Evolutionary conservation across 2,797 vertebrate genomes (phyloP).

Genomic region (Menidia menidia): DNA sequence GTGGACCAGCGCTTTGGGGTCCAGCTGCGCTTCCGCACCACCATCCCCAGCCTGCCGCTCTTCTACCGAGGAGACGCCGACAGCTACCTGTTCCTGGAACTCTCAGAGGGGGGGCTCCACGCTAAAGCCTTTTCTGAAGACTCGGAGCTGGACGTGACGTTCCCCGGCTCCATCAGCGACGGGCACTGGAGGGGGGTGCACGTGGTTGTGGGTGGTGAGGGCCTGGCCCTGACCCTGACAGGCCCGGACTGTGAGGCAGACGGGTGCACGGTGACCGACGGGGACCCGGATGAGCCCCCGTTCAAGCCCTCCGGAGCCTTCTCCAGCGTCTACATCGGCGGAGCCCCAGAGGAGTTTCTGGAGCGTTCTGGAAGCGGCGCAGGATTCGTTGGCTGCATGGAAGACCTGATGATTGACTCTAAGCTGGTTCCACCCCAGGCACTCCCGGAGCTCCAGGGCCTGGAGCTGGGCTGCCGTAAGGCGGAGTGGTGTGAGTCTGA

Average conservation of each 20-base stretch:
- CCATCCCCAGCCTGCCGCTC: slow-evolving; percentile 85
- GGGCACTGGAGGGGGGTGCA: slow-evolving; percentile 86
- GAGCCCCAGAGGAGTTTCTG: slow-evolving; percentile 74
- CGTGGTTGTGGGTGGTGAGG: slow-evolving; percentile 62
- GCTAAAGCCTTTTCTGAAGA: slow-evolving; percentile 71
- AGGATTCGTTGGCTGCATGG: slow-evolving; percentile 90
- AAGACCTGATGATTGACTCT: slow-evolving; percentile 86
- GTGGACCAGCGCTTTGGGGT: slow-evolving; percentile 49
- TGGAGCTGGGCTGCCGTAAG: slow-evolving; percentile 84
- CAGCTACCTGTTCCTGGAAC: slow-evolving; percentile 84
- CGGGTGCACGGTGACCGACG: slow-evolving; percentile 64
- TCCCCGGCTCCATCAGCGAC: slow-evolving; percentile 79
- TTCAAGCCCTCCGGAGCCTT: slow-evolving; percentile 64
- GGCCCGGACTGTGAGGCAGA: slow-evolving; percentile 79
- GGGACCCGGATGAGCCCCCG: slow-evolving; percentile 37
- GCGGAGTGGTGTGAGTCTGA: slow-evolving; percentile 86
- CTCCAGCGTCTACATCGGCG: slow-evolving; percentile 75
- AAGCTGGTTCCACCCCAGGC: slow-evolving; percentile 80
- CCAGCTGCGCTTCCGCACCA: slow-evolving; percentile 89
- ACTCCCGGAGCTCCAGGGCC: slow-evolving; percentile 53
- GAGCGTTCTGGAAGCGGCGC: slow-evolving; percentile 56
- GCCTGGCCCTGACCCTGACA: slow-evolving; percentile 82
- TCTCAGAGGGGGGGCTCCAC: slow-evolving; percentile 78
- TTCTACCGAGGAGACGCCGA: slow-evolving; percentile 79
- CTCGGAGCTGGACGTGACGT: slow-evolving; percentile 59